A percentile compares a stretch with the other conserved stretches of the same genome.
Evolutionary conservation across 1,140 invertebrate species (phyloP).

Genomic region (Scaptomyza hsui): DNA sequence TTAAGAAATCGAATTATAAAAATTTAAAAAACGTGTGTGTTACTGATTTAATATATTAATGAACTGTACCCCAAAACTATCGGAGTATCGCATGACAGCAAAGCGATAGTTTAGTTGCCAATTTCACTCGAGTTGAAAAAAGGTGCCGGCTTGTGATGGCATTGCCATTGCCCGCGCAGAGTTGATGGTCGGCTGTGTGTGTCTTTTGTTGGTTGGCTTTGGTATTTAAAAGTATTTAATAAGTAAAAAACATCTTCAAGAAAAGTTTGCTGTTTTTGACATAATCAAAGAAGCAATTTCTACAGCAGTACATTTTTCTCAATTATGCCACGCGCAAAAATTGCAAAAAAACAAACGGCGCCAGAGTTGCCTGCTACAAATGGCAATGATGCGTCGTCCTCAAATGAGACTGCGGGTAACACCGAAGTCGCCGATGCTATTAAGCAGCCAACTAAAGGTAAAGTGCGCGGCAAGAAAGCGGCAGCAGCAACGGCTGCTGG

Average conservation of each 20-base stretch:
- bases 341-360: conserved; percentile 44
- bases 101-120: not conserved
- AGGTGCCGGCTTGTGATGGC: conserved; percentile 50
- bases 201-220: conserved; percentile 27
- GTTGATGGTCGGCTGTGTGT: conserved; percentile 19
- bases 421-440: conserved; percentile 1
- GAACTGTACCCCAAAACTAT: not conserved
- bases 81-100: conserved; percentile 7
- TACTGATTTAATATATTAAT: too few species aligned
- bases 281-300: conserved; percentile 1
- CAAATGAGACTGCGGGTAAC: conserved; percentile 8
- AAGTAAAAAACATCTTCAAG: not conserved
- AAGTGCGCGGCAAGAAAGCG: conserved; percentile 48
- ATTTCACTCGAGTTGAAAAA: conserved; percentile 24
- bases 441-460: conserved; percentile 38
- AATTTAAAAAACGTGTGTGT: too few species aligned
- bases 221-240: not conserved
- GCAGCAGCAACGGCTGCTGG: conserved; percentile 10
- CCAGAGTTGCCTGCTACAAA: conserved; percentile 31
- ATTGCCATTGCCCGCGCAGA: conserved; percentile 63
- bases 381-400: conserved; percentile 35
- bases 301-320: not conserved
- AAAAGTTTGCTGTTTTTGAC: not conserved
- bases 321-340: conserved; percentile 60
- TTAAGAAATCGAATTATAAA: too few species aligned